Conservation (phyloP, 2,113 vertebrate species). For the Motacilla alba region DNA sequence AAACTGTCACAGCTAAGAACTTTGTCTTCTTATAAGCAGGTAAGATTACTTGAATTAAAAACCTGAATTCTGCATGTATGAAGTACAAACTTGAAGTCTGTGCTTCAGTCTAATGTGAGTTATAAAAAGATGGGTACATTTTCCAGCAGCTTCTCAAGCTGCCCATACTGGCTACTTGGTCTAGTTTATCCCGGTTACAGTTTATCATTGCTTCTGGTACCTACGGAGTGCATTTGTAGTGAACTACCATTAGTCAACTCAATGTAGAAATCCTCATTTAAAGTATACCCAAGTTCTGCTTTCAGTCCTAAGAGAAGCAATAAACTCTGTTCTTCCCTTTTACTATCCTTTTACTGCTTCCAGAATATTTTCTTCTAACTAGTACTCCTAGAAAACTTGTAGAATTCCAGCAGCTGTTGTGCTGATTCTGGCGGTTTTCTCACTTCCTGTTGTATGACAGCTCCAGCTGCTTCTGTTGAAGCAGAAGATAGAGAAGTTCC, state of each 20-base stretch:
- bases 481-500: neutral
- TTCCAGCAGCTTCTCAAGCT: neutral
- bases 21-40: neutral
- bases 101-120: neutral
- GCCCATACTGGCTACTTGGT: neutral
- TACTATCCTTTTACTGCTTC: neutral
- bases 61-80: neutral
- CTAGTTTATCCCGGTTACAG: neutral
- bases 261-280: neutral
- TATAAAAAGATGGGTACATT: neutral
- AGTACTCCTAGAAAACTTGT: neutral
- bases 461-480: neutral
- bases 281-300: neutral
- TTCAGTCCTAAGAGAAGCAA: neutral
- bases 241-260: neutral
- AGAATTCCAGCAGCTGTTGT: neutral
- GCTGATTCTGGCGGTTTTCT: neutral
- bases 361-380: neutral
- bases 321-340: neutral
- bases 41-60: neutral
- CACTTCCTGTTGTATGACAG: neutral
- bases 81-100: neutral
- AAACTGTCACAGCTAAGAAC: neutral
- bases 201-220: neutral
- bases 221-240: neutral